Base-by-base conservation (phyloP, 2,113 vertebrate species). In the Xiphorhynchus elegans region DNA sequence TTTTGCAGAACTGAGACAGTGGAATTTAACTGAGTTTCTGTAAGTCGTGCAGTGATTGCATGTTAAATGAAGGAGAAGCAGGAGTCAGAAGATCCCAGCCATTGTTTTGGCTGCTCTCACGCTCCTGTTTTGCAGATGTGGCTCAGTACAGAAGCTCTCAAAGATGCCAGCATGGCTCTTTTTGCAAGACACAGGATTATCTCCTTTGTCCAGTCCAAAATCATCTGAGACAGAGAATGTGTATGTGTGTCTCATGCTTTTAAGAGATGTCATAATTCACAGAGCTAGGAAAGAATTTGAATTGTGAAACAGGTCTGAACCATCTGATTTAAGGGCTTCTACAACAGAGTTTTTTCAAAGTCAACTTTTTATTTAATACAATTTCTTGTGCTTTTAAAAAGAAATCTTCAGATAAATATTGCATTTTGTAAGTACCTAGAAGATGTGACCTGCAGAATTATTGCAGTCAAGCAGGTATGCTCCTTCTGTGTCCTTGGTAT, bases 281-380 rank as follows among this genome's bases (percentile, higher is more conserved):
- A 10, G 26, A 31, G 63, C 46, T 37, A 13, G 73, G 47, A 72
- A 11, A 42, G 29, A 40, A 40, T 50, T 56, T 13, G 18, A 26
- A 14, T 13, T 60, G 40, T 35, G 40, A 49, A 83, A 69, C 62
- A n/a, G 28, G 5, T 47, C 50, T 63, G 40, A 62, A 64, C 33
- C 6, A 2, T 49, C 28, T 44, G 56, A 78, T 53, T 47, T 28
- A 40, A 50, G 29, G 37, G 9, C 33, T 79, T 75, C 72, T 29
- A 2, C 17, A 60, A 64, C 6, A 3, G 3, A 35, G 19, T 17
- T 78, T 77, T 60, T 66, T 19, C 67, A 60, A 80, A 33, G 31
- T 56, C 47, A 50, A 0, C 33, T 72, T 91, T 46, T 60, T 42
- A 46, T 70, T 66, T 83, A 10, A 24, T 37, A 31, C 0, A 0